A percentile compares a stretch with the other conserved stretches of the same genome.
These are phyloP conservation scores for Sphenopsis melanotis DNA, from an alignment of 2,797 vertebrate species.

Conservation along the genomic window DNA sequence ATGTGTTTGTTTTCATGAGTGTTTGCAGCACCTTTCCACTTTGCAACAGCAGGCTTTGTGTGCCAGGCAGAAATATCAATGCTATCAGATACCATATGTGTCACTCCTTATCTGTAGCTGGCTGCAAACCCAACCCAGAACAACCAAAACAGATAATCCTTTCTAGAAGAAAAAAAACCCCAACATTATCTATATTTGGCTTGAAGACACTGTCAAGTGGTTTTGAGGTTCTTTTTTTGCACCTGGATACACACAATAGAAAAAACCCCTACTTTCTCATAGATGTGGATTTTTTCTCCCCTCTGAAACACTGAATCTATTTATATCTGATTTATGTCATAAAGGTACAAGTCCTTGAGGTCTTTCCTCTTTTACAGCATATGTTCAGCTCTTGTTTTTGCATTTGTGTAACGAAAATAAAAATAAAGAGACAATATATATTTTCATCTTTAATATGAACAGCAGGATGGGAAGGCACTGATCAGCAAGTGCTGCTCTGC, in stretches of 20 bases:
- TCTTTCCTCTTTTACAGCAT: not conserved
- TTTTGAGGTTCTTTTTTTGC: not conserved
- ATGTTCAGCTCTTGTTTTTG: not conserved
- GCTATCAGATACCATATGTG: not conserved
- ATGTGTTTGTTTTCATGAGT: not conserved
- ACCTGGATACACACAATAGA: not conserved
- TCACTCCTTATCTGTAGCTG: not conserved
- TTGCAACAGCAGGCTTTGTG: not conserved
- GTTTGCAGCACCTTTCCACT: not conserved
- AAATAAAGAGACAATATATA: not conserved
- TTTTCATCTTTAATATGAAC: not conserved
- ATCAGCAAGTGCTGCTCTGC: not conserved
- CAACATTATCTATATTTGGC: not conserved
- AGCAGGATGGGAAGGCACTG: not conserved
- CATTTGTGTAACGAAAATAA: not conserved
- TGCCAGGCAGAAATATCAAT: not conserved
- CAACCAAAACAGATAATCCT: not conserved
- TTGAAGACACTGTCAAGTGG: not conserved
- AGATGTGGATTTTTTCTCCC: not conserved
- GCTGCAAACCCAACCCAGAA: not conserved
- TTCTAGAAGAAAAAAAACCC: not conserved
- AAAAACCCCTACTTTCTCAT: accelerated
- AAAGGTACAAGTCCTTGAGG: not conserved
- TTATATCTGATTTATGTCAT: not conserved
- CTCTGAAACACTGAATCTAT: not conserved